Conservation (phyloP, 23 tunicate genomes). For the Botrylloides violaceus region DNA sequence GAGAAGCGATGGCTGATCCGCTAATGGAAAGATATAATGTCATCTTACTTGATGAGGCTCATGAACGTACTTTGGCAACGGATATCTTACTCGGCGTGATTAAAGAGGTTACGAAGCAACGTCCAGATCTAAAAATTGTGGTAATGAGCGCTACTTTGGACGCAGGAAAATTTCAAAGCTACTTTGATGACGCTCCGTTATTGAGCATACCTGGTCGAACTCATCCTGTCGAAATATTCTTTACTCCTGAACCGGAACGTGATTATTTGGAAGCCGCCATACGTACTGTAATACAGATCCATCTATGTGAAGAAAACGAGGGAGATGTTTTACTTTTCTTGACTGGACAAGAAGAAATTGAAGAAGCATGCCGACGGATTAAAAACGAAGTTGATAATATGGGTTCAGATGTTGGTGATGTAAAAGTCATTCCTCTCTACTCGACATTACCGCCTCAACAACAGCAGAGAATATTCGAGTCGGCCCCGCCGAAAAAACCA, state of each 20-base stretch:
- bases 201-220: slow-evolving; percentile 94
- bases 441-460: slow-evolving; percentile 89
- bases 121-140: slow-evolving; percentile 89
- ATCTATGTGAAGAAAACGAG: slow-evolving; percentile 84
- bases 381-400: slow-evolving; percentile 82
- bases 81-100: slow-evolving; percentile 93
- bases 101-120: slow-evolving; percentile 85
- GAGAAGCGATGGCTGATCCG: slow-evolving; percentile 99
- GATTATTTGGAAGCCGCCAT: slow-evolving; percentile 97
- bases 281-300: slow-evolving; percentile 93
- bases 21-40: slow-evolving; percentile 89
- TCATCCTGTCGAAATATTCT: slow-evolving; percentile 93
- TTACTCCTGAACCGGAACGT: slow-evolving; percentile 96
- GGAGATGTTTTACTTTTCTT: slow-evolving; percentile 92
- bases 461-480: slow-evolving; percentile 84
- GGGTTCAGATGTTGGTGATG: slow-evolving; percentile 85
- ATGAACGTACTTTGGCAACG: slow-evolving; percentile 96
- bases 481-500: slow-evolving; percentile 74
- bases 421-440: slow-evolving; percentile 86
- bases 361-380: slow-evolving; percentile 92
- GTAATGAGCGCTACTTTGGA: slow-evolving; percentile 99
- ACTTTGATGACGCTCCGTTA: slow-evolving; percentile 91
- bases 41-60: slow-evolving; percentile 94
- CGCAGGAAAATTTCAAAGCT: slow-evolving; percentile 93
- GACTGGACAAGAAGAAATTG: slow-evolving; percentile 99